Percentiles rank a stretch among this genome's conserved stretches.
These are phyloP conservation scores for Fabriciana adippe DNA, from an alignment of 2,888 invertebrate species.

Conservation along the genomic window DNA sequence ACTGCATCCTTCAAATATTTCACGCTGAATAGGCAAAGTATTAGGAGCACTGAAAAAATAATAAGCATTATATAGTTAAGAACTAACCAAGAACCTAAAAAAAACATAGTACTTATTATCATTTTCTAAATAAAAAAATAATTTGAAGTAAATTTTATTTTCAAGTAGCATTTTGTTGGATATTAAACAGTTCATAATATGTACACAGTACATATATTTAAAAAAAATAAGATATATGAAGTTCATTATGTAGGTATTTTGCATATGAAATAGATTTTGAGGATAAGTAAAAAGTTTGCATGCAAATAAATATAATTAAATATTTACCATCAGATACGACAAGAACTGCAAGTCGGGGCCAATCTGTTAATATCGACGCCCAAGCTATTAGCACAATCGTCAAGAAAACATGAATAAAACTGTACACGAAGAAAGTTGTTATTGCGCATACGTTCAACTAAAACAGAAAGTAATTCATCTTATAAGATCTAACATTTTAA, in stretches of 20 bases:
- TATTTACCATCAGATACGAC: slow-evolving; percentile 63
- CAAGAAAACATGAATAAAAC: slow-evolving; percentile 73
- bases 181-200: too few relatives aligned
- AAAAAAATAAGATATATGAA: too few relatives aligned
- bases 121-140: too few relatives aligned
- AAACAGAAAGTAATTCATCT: slow-evolving; percentile 38
- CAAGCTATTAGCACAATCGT: slow-evolving; percentile 68
- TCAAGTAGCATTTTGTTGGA: too few relatives aligned
- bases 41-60: slow-evolving; percentile 69
- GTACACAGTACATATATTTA: too few relatives aligned
- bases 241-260: too few relatives aligned
- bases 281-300: background rate
- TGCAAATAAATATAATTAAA: background rate
- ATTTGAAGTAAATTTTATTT: too few relatives aligned
- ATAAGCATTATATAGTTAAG: slow-evolving; percentile 8
- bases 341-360: slow-evolving; percentile 71
- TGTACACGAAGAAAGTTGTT: slow-evolving; percentile 72
- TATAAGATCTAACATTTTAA: background rate
- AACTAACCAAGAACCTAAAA: too few relatives aligned
- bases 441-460: slow-evolving; percentile 72
- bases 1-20: slow-evolving; percentile 77
- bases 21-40: slow-evolving; percentile 73
- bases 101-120: too few relatives aligned
- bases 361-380: slow-evolving; percentile 67
- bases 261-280: too few relatives aligned